A percentile compares a stretch with the other conserved stretches of the same genome.
Conservation (phyloP, 2,113 vertebrate genomes). For the Pteronura brasiliensis region DNA sequence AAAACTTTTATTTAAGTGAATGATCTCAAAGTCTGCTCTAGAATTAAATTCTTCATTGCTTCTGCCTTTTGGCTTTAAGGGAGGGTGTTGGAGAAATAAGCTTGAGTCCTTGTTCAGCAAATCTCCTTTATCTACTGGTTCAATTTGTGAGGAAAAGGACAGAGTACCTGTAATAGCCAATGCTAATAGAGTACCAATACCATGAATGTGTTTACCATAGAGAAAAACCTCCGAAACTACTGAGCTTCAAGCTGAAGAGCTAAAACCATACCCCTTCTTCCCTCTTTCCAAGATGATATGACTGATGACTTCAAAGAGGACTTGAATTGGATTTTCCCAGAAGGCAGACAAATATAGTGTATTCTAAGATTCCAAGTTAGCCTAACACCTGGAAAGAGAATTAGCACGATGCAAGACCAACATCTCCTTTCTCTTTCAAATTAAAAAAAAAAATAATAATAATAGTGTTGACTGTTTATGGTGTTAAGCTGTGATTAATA, state of each 20-base stretch:
- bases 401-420: background rate
- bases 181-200: background rate
- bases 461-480: background rate
- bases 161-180: background rate
- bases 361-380: background rate
- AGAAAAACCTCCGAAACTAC: background rate
- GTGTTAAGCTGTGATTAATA: background rate
- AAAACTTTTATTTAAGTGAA: background rate
- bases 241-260: background rate
- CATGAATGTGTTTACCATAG: background rate
- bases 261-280: background rate
- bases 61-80: background rate
- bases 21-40: background rate
- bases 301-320: background rate
- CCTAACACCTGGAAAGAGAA: background rate
- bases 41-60: background rate
- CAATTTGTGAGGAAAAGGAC: background rate
- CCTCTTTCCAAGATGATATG: background rate
- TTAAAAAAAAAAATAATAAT: background rate
- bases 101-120: background rate
- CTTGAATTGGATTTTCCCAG: background rate
- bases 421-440: background rate
- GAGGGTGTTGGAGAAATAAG: background rate
- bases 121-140: background rate
- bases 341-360: background rate